Evolutionary conservation across 37 sponge, comb jelly and placozoan species (phyloP).

Genomic region (Tethya wilhelma): DNA sequence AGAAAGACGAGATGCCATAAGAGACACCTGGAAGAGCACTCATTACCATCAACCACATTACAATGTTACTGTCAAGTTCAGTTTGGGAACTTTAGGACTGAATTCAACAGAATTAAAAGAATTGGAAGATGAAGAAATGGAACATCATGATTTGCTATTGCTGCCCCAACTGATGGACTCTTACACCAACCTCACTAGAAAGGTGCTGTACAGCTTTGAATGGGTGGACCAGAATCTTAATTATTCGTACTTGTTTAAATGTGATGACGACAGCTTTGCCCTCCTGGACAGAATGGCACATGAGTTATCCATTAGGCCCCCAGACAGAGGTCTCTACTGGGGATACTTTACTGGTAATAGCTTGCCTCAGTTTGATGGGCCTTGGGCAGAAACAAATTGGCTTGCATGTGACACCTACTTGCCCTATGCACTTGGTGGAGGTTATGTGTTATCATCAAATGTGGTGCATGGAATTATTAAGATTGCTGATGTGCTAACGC

Average conservation of each 20-base stretch:
- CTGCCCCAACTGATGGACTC: background rate
- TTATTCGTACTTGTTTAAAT: background rate
- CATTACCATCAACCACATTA: too few species aligned
- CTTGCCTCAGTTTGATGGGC: background rate
- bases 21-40: too few species aligned
- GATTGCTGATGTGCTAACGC: background rate
- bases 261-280: background rate
- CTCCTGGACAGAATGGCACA: background rate
- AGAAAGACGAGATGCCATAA: too few species aligned
- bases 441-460: background rate
- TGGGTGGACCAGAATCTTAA: background rate
- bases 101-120: too few species aligned
- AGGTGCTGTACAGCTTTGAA: background rate
- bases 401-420: background rate
- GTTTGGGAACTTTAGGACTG: too few species aligned
- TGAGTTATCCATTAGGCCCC: background rate
- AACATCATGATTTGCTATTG: background rate
- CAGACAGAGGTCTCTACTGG: background rate
- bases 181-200: background rate
- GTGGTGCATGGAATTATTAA: background rate
- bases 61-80: too few species aligned
- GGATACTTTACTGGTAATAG: background rate
- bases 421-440: background rate
- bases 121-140: too few species aligned
- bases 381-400: background rate